phyloP scores from a whole-genome alignment of 2,888 invertebrate species.

The Eupithecia exiguata region DNA sequence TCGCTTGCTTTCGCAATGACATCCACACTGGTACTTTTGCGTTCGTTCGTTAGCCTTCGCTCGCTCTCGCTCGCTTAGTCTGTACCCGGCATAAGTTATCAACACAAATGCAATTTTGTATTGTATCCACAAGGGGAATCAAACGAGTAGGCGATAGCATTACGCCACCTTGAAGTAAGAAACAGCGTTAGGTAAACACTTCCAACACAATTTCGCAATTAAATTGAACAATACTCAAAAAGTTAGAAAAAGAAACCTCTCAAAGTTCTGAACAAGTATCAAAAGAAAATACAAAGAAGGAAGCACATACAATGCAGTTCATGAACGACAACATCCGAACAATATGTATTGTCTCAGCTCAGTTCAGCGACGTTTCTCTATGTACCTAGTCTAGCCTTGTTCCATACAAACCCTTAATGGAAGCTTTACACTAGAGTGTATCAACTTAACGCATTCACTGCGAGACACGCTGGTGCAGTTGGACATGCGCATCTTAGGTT shows the following conservation, averaged over 20 bases:
- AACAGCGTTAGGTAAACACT: slow-evolving; percentile 20
- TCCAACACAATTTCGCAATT: slow-evolving; percentile 26
- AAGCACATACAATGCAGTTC: slow-evolving; percentile 29
- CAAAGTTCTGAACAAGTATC: slow-evolving; percentile 17
- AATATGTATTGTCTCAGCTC: slow-evolving; percentile 41
- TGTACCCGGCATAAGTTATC: no score
- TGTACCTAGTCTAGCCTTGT: slow-evolving; percentile 20
- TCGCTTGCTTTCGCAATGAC: no score
- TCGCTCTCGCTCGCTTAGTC: no score
- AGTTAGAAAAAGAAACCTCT: slow-evolving; percentile 15
- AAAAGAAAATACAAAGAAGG: slow-evolving; percentile 30
- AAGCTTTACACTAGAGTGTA: slow-evolving; percentile 37
- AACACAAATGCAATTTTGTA: slow-evolving; percentile 11
- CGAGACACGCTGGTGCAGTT: no score
- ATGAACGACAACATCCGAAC: slow-evolving; percentile 34
- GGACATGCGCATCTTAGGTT: no score
- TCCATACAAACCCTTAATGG: slow-evolving; percentile 27
- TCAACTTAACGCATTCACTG: neutral
- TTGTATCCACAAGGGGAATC: slow-evolving; percentile 13
- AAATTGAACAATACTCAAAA: slow-evolving; percentile 23
- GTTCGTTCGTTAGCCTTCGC: no score
- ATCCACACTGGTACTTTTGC: no score
- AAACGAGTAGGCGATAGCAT: slow-evolving; percentile 16
- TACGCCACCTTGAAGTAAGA: slow-evolving; percentile 12
- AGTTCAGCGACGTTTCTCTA: slow-evolving; percentile 38